Evolutionary conservation across 1,140 invertebrate genomes (phyloP), one percentile per base, ranked within the genome.

Genomic region (Sinella curviseta): DNA sequence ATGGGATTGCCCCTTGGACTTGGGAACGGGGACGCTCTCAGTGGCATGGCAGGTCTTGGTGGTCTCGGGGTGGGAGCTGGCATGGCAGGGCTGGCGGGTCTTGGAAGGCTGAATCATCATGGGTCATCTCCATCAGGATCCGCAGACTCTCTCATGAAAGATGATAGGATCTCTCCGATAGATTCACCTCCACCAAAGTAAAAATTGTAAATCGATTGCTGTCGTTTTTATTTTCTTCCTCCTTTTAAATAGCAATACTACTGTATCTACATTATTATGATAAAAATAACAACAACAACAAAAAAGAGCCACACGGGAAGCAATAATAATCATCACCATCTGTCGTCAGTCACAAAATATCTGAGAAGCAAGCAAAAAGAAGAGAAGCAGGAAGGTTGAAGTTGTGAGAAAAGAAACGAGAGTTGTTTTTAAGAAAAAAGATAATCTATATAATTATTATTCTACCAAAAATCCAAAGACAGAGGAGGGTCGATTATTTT

Each of bases 161-260:
- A 83, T 65, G 82, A 83, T 70, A 80, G 81, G 14, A 81, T 83
- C 54, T 83, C 82, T 28, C 82, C 82, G 77, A 83, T 83, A 82
- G 82, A 83, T 74, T 83, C 82, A 36, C 82, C 82, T 48, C 80
- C 80, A 70, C 80, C 82, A 74, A 83, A 83, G 67, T 83, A 83
- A n/a, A n/a, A n/a, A n/a, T n/a, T n/a, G n/a, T n/a, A n/a, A 82
- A 76, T 48, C 39, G 74, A 31, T 70, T 70, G 8, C 65, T 17
- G 31, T 60, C 24, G 24, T n/a, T n/a, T 17, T 3, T 26, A 16
- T 14, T 60, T 33, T 70, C 65, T n/a, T n/a, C n/a, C n/a, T n/a
- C 65, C 31, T 33, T 70, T 12, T n/a, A 65, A 65, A 65, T 65
- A 65, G 57, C 57, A 65, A 65, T 65, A 65, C 26, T 48, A 48